A percentile compares a stretch with the other conserved stretches of the same genome.
phyloP scores from a whole-genome alignment of 2,113 vertebrate species.

The Microtus oregoni region DNA sequence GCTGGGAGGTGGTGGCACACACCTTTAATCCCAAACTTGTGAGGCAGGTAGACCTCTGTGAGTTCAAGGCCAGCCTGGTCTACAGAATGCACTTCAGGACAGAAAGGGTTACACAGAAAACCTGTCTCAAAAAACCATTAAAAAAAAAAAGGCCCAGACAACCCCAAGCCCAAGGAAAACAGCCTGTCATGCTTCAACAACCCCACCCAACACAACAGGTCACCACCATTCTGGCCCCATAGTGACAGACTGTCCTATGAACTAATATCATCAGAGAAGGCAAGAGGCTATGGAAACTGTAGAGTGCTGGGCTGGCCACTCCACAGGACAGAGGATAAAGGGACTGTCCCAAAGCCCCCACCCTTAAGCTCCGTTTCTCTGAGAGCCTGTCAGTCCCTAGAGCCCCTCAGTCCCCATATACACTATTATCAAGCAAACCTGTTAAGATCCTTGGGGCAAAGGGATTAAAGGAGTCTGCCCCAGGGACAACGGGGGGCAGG shows the following conservation, averaged over 20 bases:
- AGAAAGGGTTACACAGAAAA: not conserved
- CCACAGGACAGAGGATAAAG: not conserved
- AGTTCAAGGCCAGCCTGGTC: not conserved
- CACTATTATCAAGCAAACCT: not conserved
- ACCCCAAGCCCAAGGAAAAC: not conserved
- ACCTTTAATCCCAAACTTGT: not conserved
- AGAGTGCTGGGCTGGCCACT: not conserved
- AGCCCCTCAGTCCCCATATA: not conserved
- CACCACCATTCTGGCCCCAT: not conserved
- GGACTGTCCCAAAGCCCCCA: not conserved
- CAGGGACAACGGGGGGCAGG: not conserved
- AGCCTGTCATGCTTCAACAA: not conserved
- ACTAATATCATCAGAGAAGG: not conserved
- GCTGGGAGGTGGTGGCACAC: not conserved
- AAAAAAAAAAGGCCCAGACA: not conserved
- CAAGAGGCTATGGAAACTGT: not conserved
- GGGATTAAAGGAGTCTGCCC: slow-evolving; percentile 40
- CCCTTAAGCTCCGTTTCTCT: not conserved
- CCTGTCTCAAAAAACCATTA: not conserved
- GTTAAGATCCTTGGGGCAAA: not conserved
- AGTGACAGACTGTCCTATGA: not conserved
- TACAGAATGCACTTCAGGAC: not conserved
- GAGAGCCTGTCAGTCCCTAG: not conserved
- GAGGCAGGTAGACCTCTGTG: not conserved
- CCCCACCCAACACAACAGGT: not conserved